Evolutionary conservation across 1,140 invertebrate species (phyloP), one percentile per base, ranked within the genome.

Genomic region (Diprion similis): DNA sequence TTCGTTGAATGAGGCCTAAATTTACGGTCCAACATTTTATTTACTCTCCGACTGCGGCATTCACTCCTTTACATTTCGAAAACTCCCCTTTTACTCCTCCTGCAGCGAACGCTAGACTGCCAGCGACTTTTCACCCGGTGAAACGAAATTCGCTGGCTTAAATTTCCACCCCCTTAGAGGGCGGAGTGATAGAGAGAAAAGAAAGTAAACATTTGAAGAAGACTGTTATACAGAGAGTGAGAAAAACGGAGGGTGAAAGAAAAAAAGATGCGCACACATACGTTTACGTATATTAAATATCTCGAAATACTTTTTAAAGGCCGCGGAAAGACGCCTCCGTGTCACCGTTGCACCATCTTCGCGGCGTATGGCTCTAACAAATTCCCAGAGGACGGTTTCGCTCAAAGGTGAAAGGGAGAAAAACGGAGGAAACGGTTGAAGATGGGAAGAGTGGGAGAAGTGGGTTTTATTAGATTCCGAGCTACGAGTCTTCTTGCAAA

Each of bases 401-500:
- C 11, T 37, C 24, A 37, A 37, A 37, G 24, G n/a, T 8, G n/a
- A 59, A 17, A 15, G 9, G 51, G 51, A 59, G 11, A 59, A 59
- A 59, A 59, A 15, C 11, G n/a, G 51, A 17, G 51, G n/a, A 59
- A 59, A 59, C 51, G 11, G 51, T n/a, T 37, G 24, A 37, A 6
- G 24, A 37, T 6, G 24, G 24, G 24, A 37, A 37, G 24, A 59
- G 51, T 4, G 51, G 7, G 51, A 59, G 51, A 59, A 59, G 24
- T 59, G n/a, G 11, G 7, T 59, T 59, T 59, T 17, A 59, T 59
- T 17, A 59, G 51, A 59, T 59, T 59, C 51, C 9, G 7, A 59
- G n/a, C 51, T 59, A 59, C 51, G 51, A 13, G 51, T 59, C n/a
- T 59, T 59, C n/a, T 59, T 17, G n/a, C n/a, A 59, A 59, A 59